Base-by-base conservation (phyloP, 2,797 vertebrate genomes). In the Crax fasciolata region DNA sequence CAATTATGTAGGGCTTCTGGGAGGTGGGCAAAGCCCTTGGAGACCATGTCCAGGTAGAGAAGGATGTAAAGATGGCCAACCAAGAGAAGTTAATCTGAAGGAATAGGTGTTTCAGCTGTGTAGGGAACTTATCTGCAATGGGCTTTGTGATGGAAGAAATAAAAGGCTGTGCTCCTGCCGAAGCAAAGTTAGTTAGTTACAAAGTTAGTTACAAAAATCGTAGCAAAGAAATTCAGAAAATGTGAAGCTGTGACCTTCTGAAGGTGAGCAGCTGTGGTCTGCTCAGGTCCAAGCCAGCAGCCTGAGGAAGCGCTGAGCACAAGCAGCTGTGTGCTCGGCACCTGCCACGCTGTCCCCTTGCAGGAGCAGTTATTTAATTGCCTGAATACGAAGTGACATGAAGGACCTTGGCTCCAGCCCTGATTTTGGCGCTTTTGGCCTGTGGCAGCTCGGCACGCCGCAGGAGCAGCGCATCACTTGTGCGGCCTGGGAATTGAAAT, bases 401-500 rank as follows among this genome's bases (percentile, higher is more conserved):
- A 88, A 63, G 89, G 85, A 88, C 62, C 70, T 92, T 89, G 89
- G 85, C 79, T 87, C 12, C 82, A 92, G 92, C 84, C 70, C 76
- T 14, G 2, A 0, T 46, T 35, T 86, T 67, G 83, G 85, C 89
- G 76, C 82, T 41, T 12, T 6, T 89, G 93, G 76, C 92, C 89
- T 55, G 70, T 84, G 89, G 82, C 84, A 86, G 9, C 79, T 91
- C 58, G 0, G 0, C 24, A 61, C 0, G 3, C 93, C 0, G 2
- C 68, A 11, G 87, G 70, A 86, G 32, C 77, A 39, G 39, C 0
- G 1, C 5, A 1, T 94, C 73, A 18, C 27, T n/a, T 28, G 65
- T 25, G 35, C 10, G 12, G 65, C 39, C 52, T 93, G 87, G 71
- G 74, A 94, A 89, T 59, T 59, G 92, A 89, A 96, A 78, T 65